These are phyloP conservation scores for Orthonychiurus folsomi DNA, from an alignment of 2,888 invertebrate genomes.

Conservation along the genomic window DNA sequence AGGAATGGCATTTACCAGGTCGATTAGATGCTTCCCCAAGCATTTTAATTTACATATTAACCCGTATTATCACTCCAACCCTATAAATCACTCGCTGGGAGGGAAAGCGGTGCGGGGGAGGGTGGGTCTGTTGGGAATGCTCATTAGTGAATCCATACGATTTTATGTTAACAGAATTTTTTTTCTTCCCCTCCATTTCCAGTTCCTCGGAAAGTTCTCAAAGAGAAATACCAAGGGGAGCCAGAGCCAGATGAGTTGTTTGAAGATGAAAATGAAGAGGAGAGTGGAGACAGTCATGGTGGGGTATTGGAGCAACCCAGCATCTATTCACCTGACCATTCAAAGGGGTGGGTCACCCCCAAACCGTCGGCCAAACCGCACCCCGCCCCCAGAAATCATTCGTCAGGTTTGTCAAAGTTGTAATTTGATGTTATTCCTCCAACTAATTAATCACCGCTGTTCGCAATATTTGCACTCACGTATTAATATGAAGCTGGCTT, in stretches of 20 bases:
- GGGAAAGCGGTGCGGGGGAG: neutral
- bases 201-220: conserved; percentile 76
- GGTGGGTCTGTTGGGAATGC: neutral
- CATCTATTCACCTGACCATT: conserved; percentile 39
- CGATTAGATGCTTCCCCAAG: neutral
- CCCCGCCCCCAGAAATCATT: conserved; percentile 29
- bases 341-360: conserved; percentile 36
- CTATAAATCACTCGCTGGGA: neutral
- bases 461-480: too few species aligned
- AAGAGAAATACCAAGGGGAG: conserved; percentile 70
- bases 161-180: conserved; percentile 16
- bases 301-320: conserved; percentile 43
- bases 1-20: neutral
- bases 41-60: neutral
- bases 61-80: neutral
- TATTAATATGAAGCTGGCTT: too few species aligned
- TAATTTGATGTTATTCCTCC: neutral
- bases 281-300: conserved; percentile 48
- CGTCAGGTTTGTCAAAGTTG: neutral
- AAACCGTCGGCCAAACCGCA: conserved; percentile 36
- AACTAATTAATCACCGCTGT: too few species aligned
- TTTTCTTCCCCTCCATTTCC: conserved; percentile 36
- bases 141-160: neutral
- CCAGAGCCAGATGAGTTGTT: conserved; percentile 66
- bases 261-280: conserved; percentile 50